Percentiles rank a stretch among this genome's conserved stretches.
phyloP scores from a whole-genome alignment of 2,888 invertebrate species.

The Heliconius ethilla region DNA sequence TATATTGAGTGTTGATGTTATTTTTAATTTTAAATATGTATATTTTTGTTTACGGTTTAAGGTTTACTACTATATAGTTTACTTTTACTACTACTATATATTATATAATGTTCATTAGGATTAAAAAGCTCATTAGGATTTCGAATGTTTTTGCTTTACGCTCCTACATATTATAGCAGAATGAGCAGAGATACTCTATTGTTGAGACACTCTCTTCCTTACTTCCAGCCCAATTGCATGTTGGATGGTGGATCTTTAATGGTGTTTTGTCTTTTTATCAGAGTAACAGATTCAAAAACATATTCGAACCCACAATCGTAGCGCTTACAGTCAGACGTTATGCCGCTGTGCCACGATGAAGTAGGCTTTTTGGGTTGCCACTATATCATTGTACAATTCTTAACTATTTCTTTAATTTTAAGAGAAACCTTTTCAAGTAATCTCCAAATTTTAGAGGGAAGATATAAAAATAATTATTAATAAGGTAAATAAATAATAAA shows the following conservation, averaged over 20 bases:
- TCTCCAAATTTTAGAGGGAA: not conserved
- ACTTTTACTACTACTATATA: too few species aligned
- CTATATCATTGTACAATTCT: not conserved
- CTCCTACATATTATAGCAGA: not conserved
- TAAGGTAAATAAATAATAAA: slow-evolving; percentile 28
- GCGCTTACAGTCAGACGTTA: too few species aligned
- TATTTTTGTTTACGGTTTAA: too few species aligned
- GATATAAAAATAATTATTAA: not conserved
- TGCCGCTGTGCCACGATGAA: too few species aligned
- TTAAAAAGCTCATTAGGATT: too few species aligned
- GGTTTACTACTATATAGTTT: too few species aligned
- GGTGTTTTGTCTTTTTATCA: not conserved
- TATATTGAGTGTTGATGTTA: not conserved
- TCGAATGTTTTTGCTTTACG: not conserved
- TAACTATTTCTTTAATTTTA: not conserved
- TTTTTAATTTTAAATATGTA: not conserved
- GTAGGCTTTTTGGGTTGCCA: too few species aligned
- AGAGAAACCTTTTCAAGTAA: not conserved
- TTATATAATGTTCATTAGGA: too few species aligned
- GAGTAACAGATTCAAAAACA: not conserved
- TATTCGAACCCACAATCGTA: not conserved
- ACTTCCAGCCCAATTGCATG: not conserved
- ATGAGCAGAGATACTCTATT: not conserved
- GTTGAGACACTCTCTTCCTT: not conserved
- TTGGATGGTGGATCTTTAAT: not conserved